phyloP scores from a whole-genome alignment of 2,113 vertebrate species.

The Clarias gariepinus region DNA sequence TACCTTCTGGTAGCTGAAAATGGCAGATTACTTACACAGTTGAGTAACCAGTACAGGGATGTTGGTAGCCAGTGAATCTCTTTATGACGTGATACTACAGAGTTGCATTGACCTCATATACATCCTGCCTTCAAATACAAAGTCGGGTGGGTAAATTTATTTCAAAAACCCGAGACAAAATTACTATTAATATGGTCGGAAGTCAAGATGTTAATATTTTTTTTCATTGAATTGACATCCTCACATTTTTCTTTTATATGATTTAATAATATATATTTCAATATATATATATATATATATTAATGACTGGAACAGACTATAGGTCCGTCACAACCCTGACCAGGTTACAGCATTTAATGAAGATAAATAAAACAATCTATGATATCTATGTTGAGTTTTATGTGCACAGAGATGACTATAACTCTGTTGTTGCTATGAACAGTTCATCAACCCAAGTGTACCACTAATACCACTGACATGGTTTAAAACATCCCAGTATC shows the following conservation, averaged over 20 bases:
- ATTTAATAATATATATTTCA: neutral
- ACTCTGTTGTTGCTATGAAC: neutral
- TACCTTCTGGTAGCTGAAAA: conserved; percentile 3
- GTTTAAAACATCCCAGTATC: neutral
- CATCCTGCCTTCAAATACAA: conserved; percentile 13
- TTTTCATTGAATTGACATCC: too few relatives aligned
- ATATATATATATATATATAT: too few relatives aligned
- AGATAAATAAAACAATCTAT: neutral
- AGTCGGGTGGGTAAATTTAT: conserved; percentile 1
- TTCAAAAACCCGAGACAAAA: conserved; percentile 29
- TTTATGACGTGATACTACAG: neutral
- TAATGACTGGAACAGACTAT: neutral
- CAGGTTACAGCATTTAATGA: neutral
- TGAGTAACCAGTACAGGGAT: neutral
- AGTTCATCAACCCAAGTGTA: neutral
- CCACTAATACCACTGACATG: neutral
- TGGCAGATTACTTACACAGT: conserved; percentile 14
- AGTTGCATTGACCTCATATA: neutral
- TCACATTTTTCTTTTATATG: neutral
- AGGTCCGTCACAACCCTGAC: neutral
- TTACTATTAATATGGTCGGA: neutral
- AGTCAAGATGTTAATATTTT: too few relatives aligned
- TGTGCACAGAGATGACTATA: neutral
- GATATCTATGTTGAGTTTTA: neutral
- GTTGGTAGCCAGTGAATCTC: too few relatives aligned